Base-by-base conservation (phyloP, 1,140 invertebrate genomes). In the Drosophila subobscura region DNA sequence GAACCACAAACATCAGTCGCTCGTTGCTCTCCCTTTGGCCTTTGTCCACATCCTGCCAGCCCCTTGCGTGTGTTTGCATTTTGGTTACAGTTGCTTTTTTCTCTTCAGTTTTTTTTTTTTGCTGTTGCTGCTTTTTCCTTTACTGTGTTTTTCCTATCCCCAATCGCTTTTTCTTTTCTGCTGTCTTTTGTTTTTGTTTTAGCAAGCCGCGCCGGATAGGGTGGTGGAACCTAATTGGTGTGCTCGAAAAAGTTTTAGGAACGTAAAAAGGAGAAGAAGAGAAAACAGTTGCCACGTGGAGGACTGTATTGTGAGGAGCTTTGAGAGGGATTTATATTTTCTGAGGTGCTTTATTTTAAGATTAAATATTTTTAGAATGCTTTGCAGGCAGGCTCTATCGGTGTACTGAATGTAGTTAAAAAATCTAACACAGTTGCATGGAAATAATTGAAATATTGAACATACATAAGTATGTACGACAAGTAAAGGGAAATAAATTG, bases 21-120 rank as follows among this genome's bases (percentile, higher is more conserved):
- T 40, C 41, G 2, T 16, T 41, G 41, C 41, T 52, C 51, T 51
- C 45, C 46, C 44, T 45, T 29, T 71, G 52, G 10, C 44, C n/a
- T 40, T 29, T 56, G 33, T 25, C 45, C 51, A 58, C 54, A 65
- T 66, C 60, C 61, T 67, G 79, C 53, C 50, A 52, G 60, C 50
- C 68, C 58, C 64, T 61, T 58, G 79, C 57, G 56, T 61, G 63
- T 59, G 22, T 72, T 83, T 81, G 59, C 63, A 47, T 65, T 78
- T 54, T 77, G 60, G 60, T 77, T 64, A 75, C 57, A 65, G 33
- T 63, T 77, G 33, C 33, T 37, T 37, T 12, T 64, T 54, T 42
- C 45, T 71, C 25, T 50, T 20, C 16, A 20, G 16, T 20, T 55
- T 54, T 23, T 42, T 53, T 45, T 40, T 47, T 80, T 50, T 60